These are phyloP conservation scores for Pampus argenteus DNA, from an alignment of 2,797 vertebrate species.

Conservation along the genomic window DNA sequence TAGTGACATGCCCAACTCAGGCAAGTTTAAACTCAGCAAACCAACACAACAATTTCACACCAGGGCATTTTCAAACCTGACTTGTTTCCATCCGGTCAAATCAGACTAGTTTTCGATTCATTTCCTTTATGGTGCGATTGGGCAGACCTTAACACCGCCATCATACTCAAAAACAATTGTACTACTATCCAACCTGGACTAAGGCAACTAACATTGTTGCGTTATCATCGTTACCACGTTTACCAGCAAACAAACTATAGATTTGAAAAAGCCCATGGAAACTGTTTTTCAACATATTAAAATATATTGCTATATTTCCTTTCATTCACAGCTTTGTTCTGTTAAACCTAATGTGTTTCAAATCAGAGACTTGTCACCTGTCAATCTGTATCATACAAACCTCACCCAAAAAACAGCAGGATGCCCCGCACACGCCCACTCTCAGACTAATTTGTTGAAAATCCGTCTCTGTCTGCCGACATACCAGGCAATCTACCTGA, in stretches of 20 bases:
- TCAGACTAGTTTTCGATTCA: too few relatives aligned
- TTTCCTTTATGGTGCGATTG: too few relatives aligned
- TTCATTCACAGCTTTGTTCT: not conserved
- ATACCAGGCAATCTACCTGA: constrained; percentile 28
- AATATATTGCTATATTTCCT: not conserved
- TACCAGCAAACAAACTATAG: not conserved
- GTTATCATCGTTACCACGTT: too few relatives aligned
- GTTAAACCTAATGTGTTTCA: not conserved
- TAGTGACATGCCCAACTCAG: constrained; percentile 16
- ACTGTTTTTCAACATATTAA: not conserved
- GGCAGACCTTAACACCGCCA: too few relatives aligned
- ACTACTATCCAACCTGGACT: too few relatives aligned
- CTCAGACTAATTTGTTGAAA: constrained; percentile 21
- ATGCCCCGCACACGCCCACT: not conserved
- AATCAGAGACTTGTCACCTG: not conserved
- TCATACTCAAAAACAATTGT: too few relatives aligned
- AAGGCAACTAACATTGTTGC: too few relatives aligned
- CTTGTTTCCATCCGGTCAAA: too few relatives aligned
- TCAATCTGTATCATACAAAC: not conserved
- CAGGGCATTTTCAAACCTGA: too few relatives aligned
- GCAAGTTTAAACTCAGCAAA: constrained; percentile 4
- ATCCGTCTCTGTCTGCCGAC: constrained; percentile 3
- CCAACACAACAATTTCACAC: not conserved
- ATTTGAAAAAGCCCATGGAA: not conserved
- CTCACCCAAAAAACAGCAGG: not conserved